Evolutionary conservation across 2,113 vertebrate genomes (phyloP).

Genomic region (Eudorcas thomsonii): DNA sequence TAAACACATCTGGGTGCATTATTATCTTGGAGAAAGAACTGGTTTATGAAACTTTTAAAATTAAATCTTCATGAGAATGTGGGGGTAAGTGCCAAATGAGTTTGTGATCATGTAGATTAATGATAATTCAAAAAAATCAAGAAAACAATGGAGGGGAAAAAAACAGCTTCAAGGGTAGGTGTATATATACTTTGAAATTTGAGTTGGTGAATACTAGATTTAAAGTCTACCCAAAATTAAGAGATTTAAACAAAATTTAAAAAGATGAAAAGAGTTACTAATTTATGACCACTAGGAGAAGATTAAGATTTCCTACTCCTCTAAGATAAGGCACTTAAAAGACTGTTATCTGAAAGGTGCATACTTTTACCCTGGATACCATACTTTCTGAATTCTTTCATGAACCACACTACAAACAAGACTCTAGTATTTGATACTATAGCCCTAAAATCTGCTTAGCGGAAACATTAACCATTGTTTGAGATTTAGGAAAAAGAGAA

Average conservation of each 20-base stretch:
- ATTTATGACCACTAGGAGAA: background rate
- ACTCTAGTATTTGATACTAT: background rate
- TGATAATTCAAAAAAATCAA: background rate
- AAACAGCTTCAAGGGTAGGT: background rate
- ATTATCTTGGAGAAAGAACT: background rate
- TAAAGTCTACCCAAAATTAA: constrained; percentile 5
- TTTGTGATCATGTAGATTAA: background rate
- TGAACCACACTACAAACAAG: background rate
- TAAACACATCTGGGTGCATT: background rate
- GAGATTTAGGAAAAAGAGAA: background rate
- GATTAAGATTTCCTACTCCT: background rate
- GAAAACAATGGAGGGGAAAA: background rate
- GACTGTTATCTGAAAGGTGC: background rate
- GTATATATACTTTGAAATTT: background rate
- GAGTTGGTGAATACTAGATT: background rate
- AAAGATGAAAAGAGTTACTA: background rate
- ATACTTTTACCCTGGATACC: background rate
- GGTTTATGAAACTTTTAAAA: background rate
- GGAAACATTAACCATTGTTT: background rate
- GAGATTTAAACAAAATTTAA: background rate
- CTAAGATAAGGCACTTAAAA: background rate
- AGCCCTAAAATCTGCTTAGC: background rate
- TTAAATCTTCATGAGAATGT: background rate
- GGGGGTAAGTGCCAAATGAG: background rate
- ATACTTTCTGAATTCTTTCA: background rate